Evolutionary conservation across 2,888 invertebrate genomes (phyloP), one percentile per base, ranked within the genome.

Genomic region (Scrobipalpa costella): DNA sequence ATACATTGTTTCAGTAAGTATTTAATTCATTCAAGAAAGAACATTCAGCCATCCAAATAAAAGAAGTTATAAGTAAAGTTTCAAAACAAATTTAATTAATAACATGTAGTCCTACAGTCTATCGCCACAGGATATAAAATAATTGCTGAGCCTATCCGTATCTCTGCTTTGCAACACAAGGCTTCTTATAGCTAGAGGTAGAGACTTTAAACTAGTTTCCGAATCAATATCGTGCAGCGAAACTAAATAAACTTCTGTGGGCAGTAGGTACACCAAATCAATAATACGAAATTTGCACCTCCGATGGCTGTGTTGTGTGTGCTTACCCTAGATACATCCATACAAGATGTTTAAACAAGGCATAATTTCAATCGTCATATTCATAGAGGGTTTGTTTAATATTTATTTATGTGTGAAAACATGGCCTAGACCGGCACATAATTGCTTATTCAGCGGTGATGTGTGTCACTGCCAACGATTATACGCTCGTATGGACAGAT

Each of bases 391-490:
- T 71, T 72, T 69, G 71, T 77, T 83, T 74, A 72, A 76, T 78
- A 79, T 81, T 80, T 80, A 82, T 82, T 80, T 80, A 81, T 77
- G 78, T 80, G 75, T 72, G 71, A 81, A 80, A 80, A 80, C 71
- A 75, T 73, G 76, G 76, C 74, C 77, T 78, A 79, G 75, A 74
- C 72, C 71, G 70, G 73, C 33, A 73, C 73, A 78, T 83, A 82
- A 84, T 83, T 81, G 79, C 79, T 83, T 77, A 79, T 79, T 81
- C 79, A 82, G 74, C 72, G 75, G 74, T 75, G 75, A 87, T 83
- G 79, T 85, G 76, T 86, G 85, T 86, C 87, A 88, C 85, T 86
- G 88, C 79, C 82, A 84, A 79, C 81, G 78, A 86, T 85, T 83
- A 84, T 76, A 71, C 79, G 80, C 83, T 79, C 73, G 71, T 78